phyloP scores from a whole-genome alignment of 2,888 invertebrate species.

The Pristionchus japonicus region DNA sequence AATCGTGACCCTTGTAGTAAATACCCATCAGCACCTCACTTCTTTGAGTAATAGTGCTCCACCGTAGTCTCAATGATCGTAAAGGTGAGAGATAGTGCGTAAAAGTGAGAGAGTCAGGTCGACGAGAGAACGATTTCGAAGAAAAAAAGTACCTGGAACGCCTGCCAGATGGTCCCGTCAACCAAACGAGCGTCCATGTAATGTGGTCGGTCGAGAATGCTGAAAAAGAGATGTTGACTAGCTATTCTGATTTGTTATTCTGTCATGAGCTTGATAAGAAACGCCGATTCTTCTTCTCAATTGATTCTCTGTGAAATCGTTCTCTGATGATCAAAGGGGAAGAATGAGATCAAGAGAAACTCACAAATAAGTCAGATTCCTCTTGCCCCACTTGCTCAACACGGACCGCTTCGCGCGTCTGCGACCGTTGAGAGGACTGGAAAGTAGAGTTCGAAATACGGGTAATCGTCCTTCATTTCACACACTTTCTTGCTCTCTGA shows the following conservation, averaged over 20 bases:
- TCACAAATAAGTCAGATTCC: constrained; percentile 29
- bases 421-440: neutral
- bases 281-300: no score
- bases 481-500: no score
- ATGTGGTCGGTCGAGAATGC: neutral
- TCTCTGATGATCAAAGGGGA: no score
- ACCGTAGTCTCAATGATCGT: no score
- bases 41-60: neutral
- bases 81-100: no score
- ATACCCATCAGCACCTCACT: neutral
- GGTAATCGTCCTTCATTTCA: neutral
- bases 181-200: constrained; percentile 33
- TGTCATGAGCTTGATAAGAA: no score
- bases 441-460: neutral
- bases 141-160: neutral
- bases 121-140: neutral
- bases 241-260: no score
- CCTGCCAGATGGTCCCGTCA: constrained; percentile 18
- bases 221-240: neutral
- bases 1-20: neutral
- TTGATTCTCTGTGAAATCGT: no score
- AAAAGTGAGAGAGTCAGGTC: no score
- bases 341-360: neutral
- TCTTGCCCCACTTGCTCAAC: constrained; percentile 33
- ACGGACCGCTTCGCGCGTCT: neutral